Evolutionary conservation across 2,113 vertebrate species (phyloP).

Genomic region (Chamaea fasciata): DNA sequence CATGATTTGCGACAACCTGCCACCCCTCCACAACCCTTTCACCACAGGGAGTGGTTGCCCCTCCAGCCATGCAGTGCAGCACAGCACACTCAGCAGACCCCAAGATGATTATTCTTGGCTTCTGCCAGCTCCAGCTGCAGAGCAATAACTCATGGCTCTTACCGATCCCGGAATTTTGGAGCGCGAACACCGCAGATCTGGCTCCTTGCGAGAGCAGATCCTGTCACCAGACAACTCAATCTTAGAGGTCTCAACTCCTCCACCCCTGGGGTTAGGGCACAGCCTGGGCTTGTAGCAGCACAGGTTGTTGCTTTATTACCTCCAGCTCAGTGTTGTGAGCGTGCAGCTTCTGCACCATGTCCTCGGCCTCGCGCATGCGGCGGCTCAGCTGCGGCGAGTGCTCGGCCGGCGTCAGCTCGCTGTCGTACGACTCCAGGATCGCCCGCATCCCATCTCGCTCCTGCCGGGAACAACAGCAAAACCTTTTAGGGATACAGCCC

Average conservation of each 20-base stretch:
- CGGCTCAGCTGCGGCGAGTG: conserved; percentile 86
- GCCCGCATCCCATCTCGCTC: conserved; percentile 92
- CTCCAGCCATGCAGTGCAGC: background rate
- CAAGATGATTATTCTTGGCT: background rate
- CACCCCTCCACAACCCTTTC: background rate
- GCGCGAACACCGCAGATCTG: background rate
- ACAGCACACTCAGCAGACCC: background rate
- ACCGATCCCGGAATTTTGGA: rapidly evolving
- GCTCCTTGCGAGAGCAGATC: background rate
- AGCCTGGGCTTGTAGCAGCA: background rate
- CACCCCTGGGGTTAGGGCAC: background rate
- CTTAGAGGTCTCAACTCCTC: background rate
- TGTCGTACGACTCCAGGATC: conserved; percentile 93
- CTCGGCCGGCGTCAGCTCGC: conserved; percentile 80
- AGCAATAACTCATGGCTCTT: background rate
- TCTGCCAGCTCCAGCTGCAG: background rate
- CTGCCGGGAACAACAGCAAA: background rate
- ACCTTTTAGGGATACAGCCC: background rate
- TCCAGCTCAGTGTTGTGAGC: conserved; percentile 85
- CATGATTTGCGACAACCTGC: background rate
- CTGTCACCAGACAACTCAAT: background rate
- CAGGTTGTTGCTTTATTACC: conserved; percentile 64
- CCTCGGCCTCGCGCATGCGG: conserved; percentile 86
- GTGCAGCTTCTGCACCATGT: conserved; percentile 85
- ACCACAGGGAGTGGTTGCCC: rapidly evolving